Evolutionary conservation across 2,113 vertebrate species (phyloP).

Genomic region (Condylura cristata): DNA sequence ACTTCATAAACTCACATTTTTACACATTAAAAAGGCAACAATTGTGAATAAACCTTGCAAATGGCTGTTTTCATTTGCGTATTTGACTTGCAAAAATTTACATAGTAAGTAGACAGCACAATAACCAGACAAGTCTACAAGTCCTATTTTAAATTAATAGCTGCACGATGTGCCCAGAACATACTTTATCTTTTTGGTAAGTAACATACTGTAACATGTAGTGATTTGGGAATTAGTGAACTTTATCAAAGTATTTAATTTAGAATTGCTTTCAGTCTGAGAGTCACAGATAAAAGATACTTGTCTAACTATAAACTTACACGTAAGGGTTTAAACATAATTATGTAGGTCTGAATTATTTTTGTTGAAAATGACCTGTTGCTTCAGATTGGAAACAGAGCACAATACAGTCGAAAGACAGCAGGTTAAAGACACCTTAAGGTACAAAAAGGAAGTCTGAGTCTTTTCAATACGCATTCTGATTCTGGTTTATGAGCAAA

Average conservation of each 20-base stretch:
- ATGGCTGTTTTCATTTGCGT: neutral
- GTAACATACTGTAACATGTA: neutral
- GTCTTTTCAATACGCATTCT: neutral
- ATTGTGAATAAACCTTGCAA: neutral
- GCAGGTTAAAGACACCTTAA: neutral
- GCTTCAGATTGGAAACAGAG: neutral
- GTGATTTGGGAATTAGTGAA: neutral
- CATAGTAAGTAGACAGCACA: neutral
- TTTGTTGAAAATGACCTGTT: constrained; percentile 1
- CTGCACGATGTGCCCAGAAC: neutral
- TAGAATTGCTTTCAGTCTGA: neutral
- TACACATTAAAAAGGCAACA: neutral
- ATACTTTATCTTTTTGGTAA: neutral
- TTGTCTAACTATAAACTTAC: neutral
- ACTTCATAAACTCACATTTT: neutral
- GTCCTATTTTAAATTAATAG: neutral
- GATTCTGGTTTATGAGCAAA: neutral
- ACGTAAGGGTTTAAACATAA: constrained; percentile 1
- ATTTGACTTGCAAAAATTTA: neutral
- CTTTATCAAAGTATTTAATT: constrained; percentile 13
- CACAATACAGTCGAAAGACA: neutral
- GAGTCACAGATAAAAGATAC: neutral
- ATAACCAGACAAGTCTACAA: neutral
- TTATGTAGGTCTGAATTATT: neutral
- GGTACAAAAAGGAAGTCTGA: neutral